A percentile compares a stretch with the other conserved stretches of the same genome.
phyloP scores from a whole-genome alignment of 1,140 invertebrate genomes.

The Tetramorium alpestre region DNA sequence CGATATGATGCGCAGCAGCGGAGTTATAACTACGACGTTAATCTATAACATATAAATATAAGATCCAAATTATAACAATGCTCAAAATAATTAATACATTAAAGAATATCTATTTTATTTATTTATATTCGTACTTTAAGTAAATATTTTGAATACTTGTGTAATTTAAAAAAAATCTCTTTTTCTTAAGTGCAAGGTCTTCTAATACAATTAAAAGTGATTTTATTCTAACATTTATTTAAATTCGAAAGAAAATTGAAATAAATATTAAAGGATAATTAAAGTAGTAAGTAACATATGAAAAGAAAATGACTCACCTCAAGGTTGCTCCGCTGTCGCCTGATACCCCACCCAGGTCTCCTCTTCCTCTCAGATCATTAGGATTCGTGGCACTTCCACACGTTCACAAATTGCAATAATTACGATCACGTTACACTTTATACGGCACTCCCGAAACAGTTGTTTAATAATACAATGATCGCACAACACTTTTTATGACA shows the following conservation, averaged over 20 bases:
- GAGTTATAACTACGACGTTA: background rate
- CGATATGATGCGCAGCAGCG: background rate
- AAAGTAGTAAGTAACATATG: background rate
- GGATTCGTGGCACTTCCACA: background rate
- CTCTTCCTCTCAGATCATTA: background rate
- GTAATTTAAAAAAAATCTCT: background rate
- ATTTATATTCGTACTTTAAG: background rate
- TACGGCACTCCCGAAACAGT: too few relatives aligned
- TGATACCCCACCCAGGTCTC: background rate
- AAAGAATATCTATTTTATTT: background rate
- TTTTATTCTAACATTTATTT: background rate
- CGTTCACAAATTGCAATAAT: background rate
- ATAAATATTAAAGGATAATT: background rate
- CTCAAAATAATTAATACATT: background rate
- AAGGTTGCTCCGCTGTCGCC: background rate
- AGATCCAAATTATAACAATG: background rate
- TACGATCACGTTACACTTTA: background rate
- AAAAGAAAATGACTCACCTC: background rate
- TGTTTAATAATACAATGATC: too few relatives aligned
- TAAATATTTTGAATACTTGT: background rate
- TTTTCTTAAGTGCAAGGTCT: background rate
- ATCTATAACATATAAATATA: background rate
- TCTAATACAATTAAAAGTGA: background rate
- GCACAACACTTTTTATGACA: too few relatives aligned
- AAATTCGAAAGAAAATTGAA: background rate